Conservation (phyloP, 2,888 invertebrate species). For the Zygaena filipendulae region DNA sequence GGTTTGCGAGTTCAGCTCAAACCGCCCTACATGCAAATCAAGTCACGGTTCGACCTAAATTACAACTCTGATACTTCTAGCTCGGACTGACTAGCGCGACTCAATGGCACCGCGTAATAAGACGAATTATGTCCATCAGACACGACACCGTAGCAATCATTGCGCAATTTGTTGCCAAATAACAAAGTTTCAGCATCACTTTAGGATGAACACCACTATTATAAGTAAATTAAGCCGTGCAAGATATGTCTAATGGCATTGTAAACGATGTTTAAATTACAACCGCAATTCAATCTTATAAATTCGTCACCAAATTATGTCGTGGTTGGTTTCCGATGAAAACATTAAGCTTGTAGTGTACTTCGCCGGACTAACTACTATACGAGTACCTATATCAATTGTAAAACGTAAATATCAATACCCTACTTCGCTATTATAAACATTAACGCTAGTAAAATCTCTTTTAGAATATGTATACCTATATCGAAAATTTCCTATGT, state of each 20-base stretch:
- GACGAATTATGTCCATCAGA: conserved; percentile 46
- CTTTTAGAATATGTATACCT: too few species aligned
- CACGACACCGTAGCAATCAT: conserved; percentile 42
- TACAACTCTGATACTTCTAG: conserved; percentile 36
- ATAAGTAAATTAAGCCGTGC: conserved; percentile 48
- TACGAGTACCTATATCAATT: too few species aligned
- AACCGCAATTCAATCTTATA: too few species aligned
- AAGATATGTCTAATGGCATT: conserved; percentile 23
- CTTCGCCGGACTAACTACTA: too few species aligned
- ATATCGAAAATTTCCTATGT: too few species aligned
- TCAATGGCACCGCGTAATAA: conserved; percentile 36
- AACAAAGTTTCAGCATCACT: conserved; percentile 19
- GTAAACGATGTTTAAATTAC: conserved; percentile 22
- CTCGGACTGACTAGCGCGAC: conserved; percentile 36
- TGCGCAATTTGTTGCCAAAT: conserved; percentile 38
- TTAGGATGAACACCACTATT: conserved; percentile 46
- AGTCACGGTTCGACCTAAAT: conserved; percentile 59
- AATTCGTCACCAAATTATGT: too few species aligned
- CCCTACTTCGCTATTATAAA: too few species aligned
- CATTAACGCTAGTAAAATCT: too few species aligned
- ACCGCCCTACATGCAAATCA: conserved; percentile 55
- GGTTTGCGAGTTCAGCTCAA: conserved; percentile 31
- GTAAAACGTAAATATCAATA: too few species aligned
- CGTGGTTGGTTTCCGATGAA: conserved; percentile 1
- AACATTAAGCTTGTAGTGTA: too few species aligned